A percentile compares a stretch with the other conserved stretches of the same genome.
These are phyloP conservation scores for Margaritifera margaritifera DNA, from an alignment of 2,888 invertebrate genomes.

Conservation along the genomic window DNA sequence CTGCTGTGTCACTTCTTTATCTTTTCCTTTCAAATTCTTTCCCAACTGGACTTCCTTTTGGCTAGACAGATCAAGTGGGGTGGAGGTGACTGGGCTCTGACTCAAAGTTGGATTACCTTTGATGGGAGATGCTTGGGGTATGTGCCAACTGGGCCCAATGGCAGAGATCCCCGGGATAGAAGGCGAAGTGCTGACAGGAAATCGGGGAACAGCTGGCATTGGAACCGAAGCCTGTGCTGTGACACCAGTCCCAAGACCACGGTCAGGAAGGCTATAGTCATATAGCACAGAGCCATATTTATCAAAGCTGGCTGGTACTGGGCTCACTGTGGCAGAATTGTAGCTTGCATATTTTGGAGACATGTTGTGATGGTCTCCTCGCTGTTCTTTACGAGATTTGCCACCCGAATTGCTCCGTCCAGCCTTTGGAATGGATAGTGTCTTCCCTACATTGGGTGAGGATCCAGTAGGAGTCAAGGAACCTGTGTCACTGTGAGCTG, in stretches of 20 bases:
- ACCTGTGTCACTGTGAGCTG: not conserved
- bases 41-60: constrained; percentile 37
- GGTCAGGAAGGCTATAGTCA: constrained; percentile 63
- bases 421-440: no score
- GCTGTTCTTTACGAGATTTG: not conserved
- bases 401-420: not conserved
- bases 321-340: constrained; percentile 4
- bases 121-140: constrained; percentile 11
- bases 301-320: constrained; percentile 25
- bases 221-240: constrained; percentile 32
- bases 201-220: constrained; percentile 27
- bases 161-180: constrained; percentile 25
- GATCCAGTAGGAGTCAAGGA: constrained; percentile 7
- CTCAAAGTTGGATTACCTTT: constrained; percentile 34
- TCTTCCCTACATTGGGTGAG: not conserved
- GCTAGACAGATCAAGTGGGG: constrained; percentile 56
- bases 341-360: constrained; percentile 4
- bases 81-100: constrained; percentile 42
- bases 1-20: constrained; percentile 9
- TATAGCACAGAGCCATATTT: constrained; percentile 49
- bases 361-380: not conserved
- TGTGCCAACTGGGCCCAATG: constrained; percentile 17
- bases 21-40: constrained; percentile 5
- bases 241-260: constrained; percentile 49
- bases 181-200: constrained; percentile 18